Evolutionary conservation across 2,888 invertebrate species (phyloP), one percentile per base, ranked within the genome.

Genomic region (Erebia epiphron): DNA sequence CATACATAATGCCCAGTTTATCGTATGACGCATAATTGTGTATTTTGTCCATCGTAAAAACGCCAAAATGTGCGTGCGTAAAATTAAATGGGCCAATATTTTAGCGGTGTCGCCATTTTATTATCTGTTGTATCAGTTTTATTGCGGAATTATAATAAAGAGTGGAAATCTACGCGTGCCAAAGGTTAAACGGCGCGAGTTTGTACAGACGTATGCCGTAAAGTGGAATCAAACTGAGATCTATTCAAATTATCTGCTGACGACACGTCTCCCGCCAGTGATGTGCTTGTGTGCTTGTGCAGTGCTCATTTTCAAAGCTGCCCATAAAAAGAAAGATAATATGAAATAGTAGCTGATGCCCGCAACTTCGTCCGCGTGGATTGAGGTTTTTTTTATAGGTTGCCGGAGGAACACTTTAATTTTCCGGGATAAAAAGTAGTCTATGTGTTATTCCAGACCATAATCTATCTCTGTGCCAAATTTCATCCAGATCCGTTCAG

Each of bases 41-140:
- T 62, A 49, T 71, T 56, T 61, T 67, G 18, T 67, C 62, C 61
- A n/a, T 46, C 54, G 18, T 67, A 46, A 67, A 54, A 68, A 50
- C 43, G 41, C 62, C 50, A 64, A 63, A 64, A 69, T 73, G 67
- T 71, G 65, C 67, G 62, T 49, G 66, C 60, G 69, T 61, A 72
- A 72, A 73, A 60, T 68, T 68, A 74, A 68, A 64, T 70, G 67
- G 67, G 21, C 54, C 58, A 68, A 69, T 74, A 74, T 58, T 63
- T 70, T 68, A 63, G 50, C 14, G 13, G 61, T 68, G 65, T 58
- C 67, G 56, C 64, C 62, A 60, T 67, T 72, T 72, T 68, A 67
- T 65, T 72, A 72, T 72, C 52, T 72, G 69, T 68, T 18, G 52
- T 60, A 71, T 66, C 57, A 66, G 21, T 67, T 72, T 72, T 74